A percentile compares a stretch with the other conserved stretches of the same genome.
These are phyloP conservation scores for Hemaris fuciformis DNA, from an alignment of 2,888 invertebrate species.

Conservation along the genomic window DNA sequence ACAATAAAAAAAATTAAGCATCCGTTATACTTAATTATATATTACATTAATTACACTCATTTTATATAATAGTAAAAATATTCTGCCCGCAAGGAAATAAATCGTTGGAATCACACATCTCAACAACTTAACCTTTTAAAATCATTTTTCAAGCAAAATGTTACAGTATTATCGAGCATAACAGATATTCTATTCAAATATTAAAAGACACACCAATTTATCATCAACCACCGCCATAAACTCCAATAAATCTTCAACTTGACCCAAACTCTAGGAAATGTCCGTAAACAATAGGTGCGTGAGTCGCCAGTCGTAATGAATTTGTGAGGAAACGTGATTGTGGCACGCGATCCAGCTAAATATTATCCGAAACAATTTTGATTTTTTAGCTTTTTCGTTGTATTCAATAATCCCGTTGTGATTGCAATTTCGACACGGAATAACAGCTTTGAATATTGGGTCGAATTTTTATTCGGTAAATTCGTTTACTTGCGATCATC, in stretches of 20 bases:
- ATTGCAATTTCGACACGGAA: not conserved
- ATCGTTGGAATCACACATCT: too few relatives aligned
- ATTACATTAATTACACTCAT: too few relatives aligned
- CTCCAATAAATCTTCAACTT: not conserved
- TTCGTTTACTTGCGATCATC: too few relatives aligned
- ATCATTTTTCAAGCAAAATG: too few relatives aligned
- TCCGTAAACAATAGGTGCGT: constrained; percentile 16
- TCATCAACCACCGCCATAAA: not conserved
- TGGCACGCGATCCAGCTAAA: not conserved
- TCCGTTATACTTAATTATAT: too few relatives aligned
- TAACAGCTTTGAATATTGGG: not conserved
- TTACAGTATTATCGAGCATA: too few relatives aligned
- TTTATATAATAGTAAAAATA: too few relatives aligned
- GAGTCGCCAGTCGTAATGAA: constrained; percentile 1
- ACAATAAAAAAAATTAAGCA: not conserved
- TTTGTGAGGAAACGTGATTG: not conserved
- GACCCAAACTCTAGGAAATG: constrained; percentile 13
- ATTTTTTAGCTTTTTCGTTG: not conserved
- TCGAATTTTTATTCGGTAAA: too few relatives aligned
- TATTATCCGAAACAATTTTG: not conserved
- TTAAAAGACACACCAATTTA: not conserved
- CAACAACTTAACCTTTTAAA: too few relatives aligned
- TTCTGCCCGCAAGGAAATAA: too few relatives aligned
- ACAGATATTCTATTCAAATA: too few relatives aligned
- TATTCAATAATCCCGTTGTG: not conserved